Conservation (phyloP, 2,888 invertebrate species). For the Phasia obesa region DNA sequence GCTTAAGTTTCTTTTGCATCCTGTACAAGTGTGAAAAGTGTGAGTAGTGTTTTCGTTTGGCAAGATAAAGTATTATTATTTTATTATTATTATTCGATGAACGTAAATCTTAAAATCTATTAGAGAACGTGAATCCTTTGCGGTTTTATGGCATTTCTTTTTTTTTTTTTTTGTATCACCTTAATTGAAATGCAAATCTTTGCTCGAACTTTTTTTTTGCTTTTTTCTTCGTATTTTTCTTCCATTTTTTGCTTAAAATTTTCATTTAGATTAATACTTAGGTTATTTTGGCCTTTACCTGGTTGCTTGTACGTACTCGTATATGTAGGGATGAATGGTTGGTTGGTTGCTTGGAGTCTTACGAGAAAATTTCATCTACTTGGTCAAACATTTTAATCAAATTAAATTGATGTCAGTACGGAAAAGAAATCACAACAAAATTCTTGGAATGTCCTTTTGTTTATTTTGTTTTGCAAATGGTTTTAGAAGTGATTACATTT, state of each 20-base stretch:
- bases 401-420: constrained; percentile 45
- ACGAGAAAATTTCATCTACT: constrained; percentile 43
- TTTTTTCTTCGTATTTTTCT: constrained; percentile 9
- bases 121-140: constrained; percentile 63
- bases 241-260: constrained; percentile 3
- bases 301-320: constrained; percentile 30
- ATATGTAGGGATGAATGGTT: neutral
- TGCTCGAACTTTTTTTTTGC: constrained; percentile 35
- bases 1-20: constrained; percentile 12
- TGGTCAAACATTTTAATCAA: constrained; percentile 69
- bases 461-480: constrained; percentile 1
- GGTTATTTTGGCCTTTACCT: constrained; percentile 47
- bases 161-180: constrained; percentile 46
- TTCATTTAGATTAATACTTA: constrained; percentile 53
- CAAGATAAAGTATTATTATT: constrained; percentile 40
- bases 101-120: constrained; percentile 65
- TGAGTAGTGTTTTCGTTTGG: constrained; percentile 41
- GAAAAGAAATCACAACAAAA: neutral
- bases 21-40: neutral
- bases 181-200: constrained; percentile 70
- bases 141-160: constrained; percentile 60
- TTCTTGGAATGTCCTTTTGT: constrained; percentile 6
- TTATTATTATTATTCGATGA: constrained; percentile 65
- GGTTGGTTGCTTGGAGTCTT: constrained; percentile 36
- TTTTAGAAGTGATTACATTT: constrained; percentile 40